Evolutionary conservation across 1,140 invertebrate genomes (phyloP).

Genomic region (Leptoteleia sp.): DNA sequence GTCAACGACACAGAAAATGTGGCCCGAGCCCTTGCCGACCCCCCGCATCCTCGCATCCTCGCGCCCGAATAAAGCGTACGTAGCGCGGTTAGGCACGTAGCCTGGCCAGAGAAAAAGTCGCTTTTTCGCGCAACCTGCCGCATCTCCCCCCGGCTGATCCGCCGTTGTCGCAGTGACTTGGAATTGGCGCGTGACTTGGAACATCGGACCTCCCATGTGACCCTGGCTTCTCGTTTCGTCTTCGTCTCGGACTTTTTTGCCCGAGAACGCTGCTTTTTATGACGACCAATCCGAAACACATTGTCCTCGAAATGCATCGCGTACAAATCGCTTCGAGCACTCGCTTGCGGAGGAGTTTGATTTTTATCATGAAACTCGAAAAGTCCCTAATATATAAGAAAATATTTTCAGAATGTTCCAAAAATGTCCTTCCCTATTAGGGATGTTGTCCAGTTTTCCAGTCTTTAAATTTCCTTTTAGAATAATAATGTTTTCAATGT

Average conservation of each 20-base stretch:
- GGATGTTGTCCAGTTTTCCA: no score
- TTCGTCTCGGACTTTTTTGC: constrained; percentile 49
- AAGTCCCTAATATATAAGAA: no score
- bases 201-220: constrained; percentile 56
- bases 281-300: constrained; percentile 15
- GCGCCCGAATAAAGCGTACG: constrained; percentile 28
- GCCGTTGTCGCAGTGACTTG: constrained; percentile 27
- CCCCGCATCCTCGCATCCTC: neutral
- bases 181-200: constrained; percentile 58
- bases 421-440: no score
- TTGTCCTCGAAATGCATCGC: constrained; percentile 43
- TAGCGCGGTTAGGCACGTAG: constrained; percentile 41
- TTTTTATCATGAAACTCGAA: no score
- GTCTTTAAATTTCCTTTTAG: no score
- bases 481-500: no score
- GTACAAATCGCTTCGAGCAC: no score
- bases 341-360: no score
- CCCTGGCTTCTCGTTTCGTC: constrained; percentile 42
- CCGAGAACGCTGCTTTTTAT: constrained; percentile 25
- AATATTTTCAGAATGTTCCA: no score
- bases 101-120: constrained; percentile 21
- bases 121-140: constrained; percentile 48
- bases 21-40: no score
- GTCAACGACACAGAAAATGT: neutral
- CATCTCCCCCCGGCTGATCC: constrained; percentile 23